These are phyloP conservation scores for Cassiopea andromeda DNA, from an alignment of 30 jellyfish, hydroid and myxozoan genomes.

Conservation along the genomic window DNA sequence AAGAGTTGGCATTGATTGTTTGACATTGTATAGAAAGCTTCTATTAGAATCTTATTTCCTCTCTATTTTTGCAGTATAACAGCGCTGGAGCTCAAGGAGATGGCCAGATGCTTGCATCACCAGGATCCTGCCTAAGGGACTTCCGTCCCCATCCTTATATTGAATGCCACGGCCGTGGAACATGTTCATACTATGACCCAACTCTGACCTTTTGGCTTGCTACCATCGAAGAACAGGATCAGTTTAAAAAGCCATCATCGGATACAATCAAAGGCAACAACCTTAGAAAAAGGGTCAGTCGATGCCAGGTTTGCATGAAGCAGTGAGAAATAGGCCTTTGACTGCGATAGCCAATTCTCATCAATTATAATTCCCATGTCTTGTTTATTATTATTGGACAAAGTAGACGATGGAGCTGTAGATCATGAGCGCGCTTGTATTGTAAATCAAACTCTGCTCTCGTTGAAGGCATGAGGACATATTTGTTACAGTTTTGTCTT, in stretches of 20 bases:
- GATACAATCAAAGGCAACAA: slow-evolving; percentile 78
- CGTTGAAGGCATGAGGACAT: background rate
- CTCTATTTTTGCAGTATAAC: slow-evolving; percentile 69
- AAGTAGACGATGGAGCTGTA: background rate
- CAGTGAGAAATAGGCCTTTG: slow-evolving; percentile 14
- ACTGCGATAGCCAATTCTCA: background rate
- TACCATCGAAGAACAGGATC: slow-evolving; percentile 77
- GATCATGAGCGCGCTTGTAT: background rate
- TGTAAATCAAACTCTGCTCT: background rate
- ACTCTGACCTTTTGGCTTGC: slow-evolving; percentile 94
- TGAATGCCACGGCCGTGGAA: slow-evolving; percentile 99
- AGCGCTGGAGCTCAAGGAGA: slow-evolving; percentile 98
- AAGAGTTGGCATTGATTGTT: no score
- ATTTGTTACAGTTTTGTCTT: background rate
- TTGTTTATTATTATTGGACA: background rate
- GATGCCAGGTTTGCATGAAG: slow-evolving; percentile 93
- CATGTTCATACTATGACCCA: slow-evolving; percentile 90
- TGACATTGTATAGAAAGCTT: no score
- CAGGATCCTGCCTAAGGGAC: slow-evolving; percentile 95
- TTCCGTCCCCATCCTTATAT: slow-evolving; percentile 96
- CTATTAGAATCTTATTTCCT: no score
- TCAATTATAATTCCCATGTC: background rate
- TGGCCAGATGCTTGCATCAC: slow-evolving; percentile 93
- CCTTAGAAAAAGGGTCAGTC: slow-evolving; percentile 80
- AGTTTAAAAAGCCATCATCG: slow-evolving; percentile 74